These are phyloP conservation scores for Andrena flavipes DNA, from an alignment of 2,888 invertebrate genomes.

Conservation along the genomic window DNA sequence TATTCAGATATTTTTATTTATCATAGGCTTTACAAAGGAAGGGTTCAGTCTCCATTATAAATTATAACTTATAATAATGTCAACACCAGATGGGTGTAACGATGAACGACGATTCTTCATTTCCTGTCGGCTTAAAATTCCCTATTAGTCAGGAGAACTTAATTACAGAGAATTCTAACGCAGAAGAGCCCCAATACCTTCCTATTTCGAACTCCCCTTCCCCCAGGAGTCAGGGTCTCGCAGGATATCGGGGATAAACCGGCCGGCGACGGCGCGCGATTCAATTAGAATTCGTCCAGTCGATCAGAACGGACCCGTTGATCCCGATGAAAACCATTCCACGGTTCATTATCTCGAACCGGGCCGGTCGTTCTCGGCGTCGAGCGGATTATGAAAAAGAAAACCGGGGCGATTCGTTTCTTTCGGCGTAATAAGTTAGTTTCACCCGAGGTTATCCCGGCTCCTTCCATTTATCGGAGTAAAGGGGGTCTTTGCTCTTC, in stretches of 20 bases:
- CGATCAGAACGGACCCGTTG: slow-evolving; percentile 7
- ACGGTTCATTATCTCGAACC: slow-evolving; percentile 54
- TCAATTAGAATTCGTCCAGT: slow-evolving; percentile 38
- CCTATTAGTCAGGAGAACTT: too few relatives aligned
- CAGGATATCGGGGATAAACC: neutral
- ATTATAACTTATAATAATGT: too few relatives aligned
- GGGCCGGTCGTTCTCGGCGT: neutral
- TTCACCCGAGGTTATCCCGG: slow-evolving; percentile 56
- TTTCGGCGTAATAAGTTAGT: slow-evolving; percentile 65
- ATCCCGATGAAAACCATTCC: slow-evolving; percentile 27
- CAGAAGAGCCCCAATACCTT: neutral
- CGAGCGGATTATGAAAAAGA: slow-evolving; percentile 42
- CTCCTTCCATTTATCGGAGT: slow-evolving; percentile 54
- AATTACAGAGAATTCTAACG: too few relatives aligned
- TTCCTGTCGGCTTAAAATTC: too few relatives aligned
- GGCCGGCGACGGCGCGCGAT: slow-evolving; percentile 1
- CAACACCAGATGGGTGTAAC: too few relatives aligned
- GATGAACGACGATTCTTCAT: too few relatives aligned
- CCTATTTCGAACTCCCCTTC: neutral
- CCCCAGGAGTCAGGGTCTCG: neutral
- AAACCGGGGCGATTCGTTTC: slow-evolving; percentile 51
- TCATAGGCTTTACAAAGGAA: too few relatives aligned
- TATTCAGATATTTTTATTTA: too few relatives aligned
- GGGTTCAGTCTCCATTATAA: too few relatives aligned
- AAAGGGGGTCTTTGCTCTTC: slow-evolving; percentile 59